phyloP scores from a whole-genome alignment of 2,888 invertebrate genomes.

The Congeria kusceri region DNA sequence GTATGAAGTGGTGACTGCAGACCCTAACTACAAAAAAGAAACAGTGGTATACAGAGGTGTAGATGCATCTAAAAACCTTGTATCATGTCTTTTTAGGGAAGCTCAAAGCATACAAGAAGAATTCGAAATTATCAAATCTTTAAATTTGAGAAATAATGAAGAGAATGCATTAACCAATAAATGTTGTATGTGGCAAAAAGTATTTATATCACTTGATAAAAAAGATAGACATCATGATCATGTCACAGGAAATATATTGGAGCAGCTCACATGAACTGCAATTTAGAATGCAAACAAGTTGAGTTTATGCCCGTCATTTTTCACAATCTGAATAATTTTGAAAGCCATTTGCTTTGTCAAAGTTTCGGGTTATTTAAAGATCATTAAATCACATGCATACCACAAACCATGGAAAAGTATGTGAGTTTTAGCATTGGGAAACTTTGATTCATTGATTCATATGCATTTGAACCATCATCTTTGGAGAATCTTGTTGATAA shows the following conservation, averaged over 20 bases:
- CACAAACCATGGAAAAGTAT: not conserved
- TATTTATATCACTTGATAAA: not conserved
- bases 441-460: constrained; percentile 1
- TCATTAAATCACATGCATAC: not conserved
- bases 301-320: not conserved
- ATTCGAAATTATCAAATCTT: constrained; percentile 6
- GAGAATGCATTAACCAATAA: not conserved
- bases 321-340: too few relatives aligned
- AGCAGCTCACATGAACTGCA: constrained; percentile 10
- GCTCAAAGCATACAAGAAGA: constrained; percentile 6
- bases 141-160: not conserved
- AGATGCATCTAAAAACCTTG: constrained; percentile 14
- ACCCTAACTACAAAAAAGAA: not conserved
- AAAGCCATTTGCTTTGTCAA: too few relatives aligned
- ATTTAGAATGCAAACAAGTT: constrained; percentile 1
- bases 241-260: constrained; percentile 17
- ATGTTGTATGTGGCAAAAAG: constrained; percentile 15
- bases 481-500: too few relatives aligned
- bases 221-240: constrained; percentile 27
- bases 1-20: constrained; percentile 16
- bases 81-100: constrained; percentile 13
- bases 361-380: not conserved
- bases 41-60: constrained; percentile 13
- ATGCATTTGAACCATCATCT: too few relatives aligned
- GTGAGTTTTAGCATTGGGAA: not conserved